Conservation (phyloP, 2,113 vertebrate species). For the Melanocharis versteri region DNA sequence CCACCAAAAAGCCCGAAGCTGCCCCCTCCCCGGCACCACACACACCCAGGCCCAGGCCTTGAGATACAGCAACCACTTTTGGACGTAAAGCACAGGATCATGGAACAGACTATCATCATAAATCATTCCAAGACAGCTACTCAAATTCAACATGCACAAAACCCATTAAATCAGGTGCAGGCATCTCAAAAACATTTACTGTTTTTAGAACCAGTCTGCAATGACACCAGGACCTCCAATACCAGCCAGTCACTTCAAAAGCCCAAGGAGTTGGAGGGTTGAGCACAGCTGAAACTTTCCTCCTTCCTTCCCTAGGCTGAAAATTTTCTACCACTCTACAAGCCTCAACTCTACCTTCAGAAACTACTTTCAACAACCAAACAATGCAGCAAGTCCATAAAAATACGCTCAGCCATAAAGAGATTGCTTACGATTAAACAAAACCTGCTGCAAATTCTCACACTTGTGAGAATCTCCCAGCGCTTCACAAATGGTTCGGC, state of each 20-base stretch:
- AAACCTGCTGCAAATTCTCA: neutral
- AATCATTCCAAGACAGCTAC: neutral
- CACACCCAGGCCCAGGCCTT: neutral
- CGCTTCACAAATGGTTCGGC: neutral
- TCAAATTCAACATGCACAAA: neutral
- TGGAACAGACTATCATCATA: neutral
- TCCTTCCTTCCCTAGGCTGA: neutral
- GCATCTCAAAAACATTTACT: neutral
- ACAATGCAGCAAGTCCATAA: neutral
- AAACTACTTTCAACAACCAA: neutral
- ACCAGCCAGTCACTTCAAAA: neutral
- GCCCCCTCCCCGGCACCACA: fast-evolving
- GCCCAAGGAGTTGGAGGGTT: fast-evolving
- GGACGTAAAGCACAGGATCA: neutral
- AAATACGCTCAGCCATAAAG: neutral
- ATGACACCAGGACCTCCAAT: neutral
- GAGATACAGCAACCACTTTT: neutral
- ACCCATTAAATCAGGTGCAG: neutral
- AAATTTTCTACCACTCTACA: neutral
- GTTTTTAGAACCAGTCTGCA: neutral
- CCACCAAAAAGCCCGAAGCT: too few relatives aligned
- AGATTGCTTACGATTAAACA: neutral
- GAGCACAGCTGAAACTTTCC: neutral
- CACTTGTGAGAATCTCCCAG: neutral
- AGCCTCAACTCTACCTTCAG: neutral